Conservation (phyloP, 1,140 invertebrate genomes). For the Arion vulgaris region DNA sequence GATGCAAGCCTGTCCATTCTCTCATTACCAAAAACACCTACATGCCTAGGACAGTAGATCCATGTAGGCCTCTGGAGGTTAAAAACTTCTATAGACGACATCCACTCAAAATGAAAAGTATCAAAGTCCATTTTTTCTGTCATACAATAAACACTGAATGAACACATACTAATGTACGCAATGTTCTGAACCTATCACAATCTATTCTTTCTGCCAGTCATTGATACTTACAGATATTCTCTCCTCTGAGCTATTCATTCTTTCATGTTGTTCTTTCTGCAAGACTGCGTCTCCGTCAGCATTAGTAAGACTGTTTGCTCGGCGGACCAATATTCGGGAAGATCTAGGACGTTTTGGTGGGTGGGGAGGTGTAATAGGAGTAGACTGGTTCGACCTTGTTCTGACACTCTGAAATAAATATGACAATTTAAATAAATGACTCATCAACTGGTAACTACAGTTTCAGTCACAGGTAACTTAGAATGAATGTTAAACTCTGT, state of each 20-base stretch:
- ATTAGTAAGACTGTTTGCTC: constrained; percentile 47
- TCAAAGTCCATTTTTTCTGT: too few species aligned
- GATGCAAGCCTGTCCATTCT: too few species aligned
- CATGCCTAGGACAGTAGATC: too few species aligned
- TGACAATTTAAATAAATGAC: too few species aligned
- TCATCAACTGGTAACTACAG: too few species aligned
- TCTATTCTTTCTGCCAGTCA: constrained; percentile 52
- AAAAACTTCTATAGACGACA: too few species aligned
- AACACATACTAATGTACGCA: background rate
- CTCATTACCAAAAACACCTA: too few species aligned
- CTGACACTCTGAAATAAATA: constrained; percentile 37
- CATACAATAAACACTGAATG: background rate
- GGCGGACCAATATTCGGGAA: constrained; percentile 35
- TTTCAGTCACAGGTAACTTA: too few species aligned
- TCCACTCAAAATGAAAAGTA: too few species aligned
- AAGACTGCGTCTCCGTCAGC: constrained; percentile 13
- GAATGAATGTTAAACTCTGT: too few species aligned
- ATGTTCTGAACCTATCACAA: constrained; percentile 10
- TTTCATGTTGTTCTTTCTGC: background rate
- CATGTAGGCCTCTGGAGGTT: too few species aligned
- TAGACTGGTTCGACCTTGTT: constrained; percentile 43
- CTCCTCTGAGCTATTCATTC: constrained; percentile 2
- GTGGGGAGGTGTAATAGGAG: constrained; percentile 53
- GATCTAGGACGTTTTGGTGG: constrained; percentile 52
- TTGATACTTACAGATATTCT: constrained; percentile 42